Percentiles rank a stretch among this genome's conserved stretches.
Conservation (phyloP, 2,888 invertebrate genomes). For the Plagodis pulveraria region DNA sequence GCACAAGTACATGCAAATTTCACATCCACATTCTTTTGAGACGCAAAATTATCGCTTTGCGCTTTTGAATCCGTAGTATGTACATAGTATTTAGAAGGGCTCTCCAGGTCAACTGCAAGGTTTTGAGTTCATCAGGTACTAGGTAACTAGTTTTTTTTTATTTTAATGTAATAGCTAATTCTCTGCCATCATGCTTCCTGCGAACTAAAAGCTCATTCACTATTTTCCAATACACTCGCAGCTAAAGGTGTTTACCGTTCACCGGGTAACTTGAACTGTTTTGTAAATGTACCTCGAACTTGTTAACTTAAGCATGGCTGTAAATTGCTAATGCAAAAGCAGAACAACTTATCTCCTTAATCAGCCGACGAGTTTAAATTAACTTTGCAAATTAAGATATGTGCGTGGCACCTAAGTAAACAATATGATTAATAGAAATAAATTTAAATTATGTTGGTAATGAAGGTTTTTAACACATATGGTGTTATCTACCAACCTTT, state of each 20-base stretch:
- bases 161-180: no score
- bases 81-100: no score
- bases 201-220: constrained; percentile 1
- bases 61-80: no score
- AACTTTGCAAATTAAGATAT: constrained; percentile 12
- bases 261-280: constrained; percentile 33
- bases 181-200: not conserved
- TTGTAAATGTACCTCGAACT: constrained; percentile 36
- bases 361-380: constrained; percentile 32
- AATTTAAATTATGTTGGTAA: no score
- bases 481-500: no score
- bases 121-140: no score
- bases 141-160: no score
- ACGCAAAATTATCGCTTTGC: no score
- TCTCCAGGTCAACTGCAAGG: no score
- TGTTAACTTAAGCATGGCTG: constrained; percentile 43
- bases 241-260: constrained; percentile 21
- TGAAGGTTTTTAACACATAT: no score
- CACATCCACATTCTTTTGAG: no score
- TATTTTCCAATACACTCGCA: constrained; percentile 2
- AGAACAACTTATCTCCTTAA: constrained; percentile 45
- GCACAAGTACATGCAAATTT: no score
- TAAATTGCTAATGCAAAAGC: constrained; percentile 51
- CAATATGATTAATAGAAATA: not conserved
- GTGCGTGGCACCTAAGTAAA: constrained; percentile 4